Evolutionary conservation across 2,888 invertebrate genomes (phyloP).

Genomic region (Dicyrtoma fusca): DNA sequence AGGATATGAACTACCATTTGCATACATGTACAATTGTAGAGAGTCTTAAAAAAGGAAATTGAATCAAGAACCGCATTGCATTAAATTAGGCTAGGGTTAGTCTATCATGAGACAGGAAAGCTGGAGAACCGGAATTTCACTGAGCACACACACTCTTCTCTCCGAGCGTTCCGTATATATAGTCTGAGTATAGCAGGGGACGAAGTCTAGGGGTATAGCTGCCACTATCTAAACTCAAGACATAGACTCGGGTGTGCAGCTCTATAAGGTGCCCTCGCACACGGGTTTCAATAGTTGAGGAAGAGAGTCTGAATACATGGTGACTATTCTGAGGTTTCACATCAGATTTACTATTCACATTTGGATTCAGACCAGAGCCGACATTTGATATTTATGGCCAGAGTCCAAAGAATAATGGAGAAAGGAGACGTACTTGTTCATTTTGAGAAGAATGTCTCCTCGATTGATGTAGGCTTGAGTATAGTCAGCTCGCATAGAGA

Average conservation of each 20-base stretch:
- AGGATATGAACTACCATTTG: no score
- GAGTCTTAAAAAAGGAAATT: constrained; percentile 16
- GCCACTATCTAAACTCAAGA: neutral
- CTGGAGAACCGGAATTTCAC: neutral
- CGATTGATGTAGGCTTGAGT: constrained; percentile 96
- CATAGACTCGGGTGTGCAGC: neutral
- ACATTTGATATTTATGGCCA: constrained; percentile 35
- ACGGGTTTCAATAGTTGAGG: neutral
- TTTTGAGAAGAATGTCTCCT: constrained; percentile 91
- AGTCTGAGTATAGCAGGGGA: no score
- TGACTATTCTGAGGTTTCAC: constrained; percentile 19
- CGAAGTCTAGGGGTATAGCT: no score
- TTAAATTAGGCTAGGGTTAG: neutral
- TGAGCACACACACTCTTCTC: neutral
- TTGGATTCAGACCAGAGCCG: constrained; percentile 28
- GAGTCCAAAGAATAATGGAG: constrained; percentile 34
- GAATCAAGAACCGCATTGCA: constrained; percentile 16
- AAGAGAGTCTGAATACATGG: neutral
- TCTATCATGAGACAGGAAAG: neutral
- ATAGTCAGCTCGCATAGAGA: constrained; percentile 96
- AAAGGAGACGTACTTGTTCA: constrained; percentile 68
- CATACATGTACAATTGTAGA: no score
- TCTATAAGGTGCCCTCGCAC: neutral
- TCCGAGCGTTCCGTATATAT: no score
- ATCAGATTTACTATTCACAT: constrained; percentile 18